Percentiles rank a stretch among this genome's conserved stretches.
Conservation (phyloP, 1,140 invertebrate genomes). For the Pseudomyrmex concolor region DNA sequence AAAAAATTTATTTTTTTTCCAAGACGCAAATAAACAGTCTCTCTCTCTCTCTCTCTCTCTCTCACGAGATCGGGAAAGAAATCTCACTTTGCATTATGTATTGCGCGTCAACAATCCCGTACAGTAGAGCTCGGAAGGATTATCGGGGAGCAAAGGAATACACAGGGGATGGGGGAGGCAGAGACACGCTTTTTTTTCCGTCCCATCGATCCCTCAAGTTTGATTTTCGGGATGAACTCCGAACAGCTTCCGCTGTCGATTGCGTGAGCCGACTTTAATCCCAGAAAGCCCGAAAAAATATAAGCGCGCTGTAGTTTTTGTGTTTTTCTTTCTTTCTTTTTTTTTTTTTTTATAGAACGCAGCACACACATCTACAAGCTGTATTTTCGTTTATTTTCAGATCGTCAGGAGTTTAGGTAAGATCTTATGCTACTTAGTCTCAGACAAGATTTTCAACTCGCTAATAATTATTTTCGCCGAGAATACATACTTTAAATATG, state of each 20-base stretch:
- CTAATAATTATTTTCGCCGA: no score
- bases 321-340: no score
- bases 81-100: slow-evolving; percentile 2
- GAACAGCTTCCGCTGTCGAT: slow-evolving; percentile 1
- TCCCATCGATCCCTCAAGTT: slow-evolving; percentile 52
- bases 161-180: not conserved
- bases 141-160: slow-evolving; percentile 29
- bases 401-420: not conserved
- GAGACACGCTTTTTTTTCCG: slow-evolving; percentile 32
- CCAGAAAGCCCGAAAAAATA: slow-evolving; percentile 24
- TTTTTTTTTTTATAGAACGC: not conserved
- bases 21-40: not conserved
- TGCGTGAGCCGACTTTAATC: slow-evolving; percentile 42
- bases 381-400: not conserved
- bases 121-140: not conserved
- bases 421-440: not conserved
- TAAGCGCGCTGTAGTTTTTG: slow-evolving; percentile 19
- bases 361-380: not conserved
- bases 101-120: slow-evolving; percentile 7
- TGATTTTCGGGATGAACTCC: slow-evolving; percentile 52
- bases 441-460: no score
- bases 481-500: no score
- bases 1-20: no score
- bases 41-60: not conserved
- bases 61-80: not conserved